Percentiles rank a stretch among this genome's conserved stretches.
phyloP scores from a whole-genome alignment of 1,140 invertebrate species.

The Nautilus pompilius region DNA sequence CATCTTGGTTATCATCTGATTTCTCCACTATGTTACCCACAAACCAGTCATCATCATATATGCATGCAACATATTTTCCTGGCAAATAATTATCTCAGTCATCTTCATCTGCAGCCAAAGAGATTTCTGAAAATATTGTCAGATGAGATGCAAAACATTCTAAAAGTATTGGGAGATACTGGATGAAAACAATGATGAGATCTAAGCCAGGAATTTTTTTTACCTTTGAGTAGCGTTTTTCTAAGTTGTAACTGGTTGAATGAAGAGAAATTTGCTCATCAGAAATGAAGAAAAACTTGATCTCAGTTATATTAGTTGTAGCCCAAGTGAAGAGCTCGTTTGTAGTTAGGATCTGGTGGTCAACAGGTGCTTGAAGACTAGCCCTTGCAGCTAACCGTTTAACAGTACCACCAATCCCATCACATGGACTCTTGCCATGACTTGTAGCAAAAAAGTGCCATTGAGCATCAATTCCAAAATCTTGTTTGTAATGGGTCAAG shows the following conservation, averaged over 20 bases:
- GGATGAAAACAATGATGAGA: conserved; percentile 4
- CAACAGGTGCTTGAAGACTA: conserved; percentile 11
- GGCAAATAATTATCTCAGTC: too few relatives aligned
- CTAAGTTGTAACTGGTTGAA: not conserved
- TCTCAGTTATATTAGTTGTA: not conserved
- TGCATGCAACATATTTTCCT: too few relatives aligned
- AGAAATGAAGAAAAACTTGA: not conserved
- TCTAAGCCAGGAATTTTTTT: not conserved
- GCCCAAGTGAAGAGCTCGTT: not conserved
- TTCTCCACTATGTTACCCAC: too few relatives aligned
- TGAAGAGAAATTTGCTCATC: not conserved
- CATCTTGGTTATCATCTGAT: too few relatives aligned
- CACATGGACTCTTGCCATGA: too few relatives aligned
- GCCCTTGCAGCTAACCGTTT: conserved; percentile 13
- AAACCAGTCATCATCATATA: too few relatives aligned
- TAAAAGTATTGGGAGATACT: not conserved
- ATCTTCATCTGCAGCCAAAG: too few relatives aligned
- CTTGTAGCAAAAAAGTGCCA: conserved; percentile 43
- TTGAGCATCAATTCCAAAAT: too few relatives aligned
- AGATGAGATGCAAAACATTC: conserved; percentile 1
- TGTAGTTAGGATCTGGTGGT: too few relatives aligned
- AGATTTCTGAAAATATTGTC: too few relatives aligned
- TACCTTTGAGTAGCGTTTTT: not conserved
- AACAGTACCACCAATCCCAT: conserved; percentile 33
- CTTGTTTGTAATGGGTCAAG: too few relatives aligned